Evolutionary conservation across 1,140 invertebrate species (phyloP), one percentile per base, ranked within the genome.

Genomic region (Zophobas atratus): DNA sequence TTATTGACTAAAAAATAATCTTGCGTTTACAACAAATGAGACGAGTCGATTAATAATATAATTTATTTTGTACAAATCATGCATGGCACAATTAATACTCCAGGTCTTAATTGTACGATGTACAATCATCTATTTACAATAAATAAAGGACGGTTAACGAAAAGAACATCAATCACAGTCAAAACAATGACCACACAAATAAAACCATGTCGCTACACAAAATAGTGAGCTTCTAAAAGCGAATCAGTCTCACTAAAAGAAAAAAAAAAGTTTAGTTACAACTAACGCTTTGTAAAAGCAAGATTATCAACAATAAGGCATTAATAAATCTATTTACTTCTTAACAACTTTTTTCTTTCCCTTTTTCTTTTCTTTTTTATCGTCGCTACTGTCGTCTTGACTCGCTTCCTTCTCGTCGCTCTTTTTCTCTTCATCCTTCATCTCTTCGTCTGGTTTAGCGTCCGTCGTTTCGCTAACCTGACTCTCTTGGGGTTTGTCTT

Each of bases 201-300:
- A 6, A 71, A 75, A 56, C 57, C 20, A 56, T 56, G 39, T 56
- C 48, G 53, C 48, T 72, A 60, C 0, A 60, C 32, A 70, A n/a
- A 32, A 39, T 2, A 70, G 46, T 56, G 49, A 72, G 41, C 35
- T 56, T 73, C 51, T 73, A 73, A 39, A 73, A 73, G 48, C 70
- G 70, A 75, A 34, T 75, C 77, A 78, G 77, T 75, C 71, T 78
- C 71, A 78, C 77, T 78, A 78, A 78, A 75, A 35, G 49, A 46
- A 53, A 51, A 48, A 71, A 33, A 67, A n/a, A 53, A 67, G 48
- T 77, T 46, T 55, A 75, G 35, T 75, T 74, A 74, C 70, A 72
- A 57, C 53, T 34, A 72, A 49, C 48, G 71, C 71, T 75, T 78
- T 57, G 51, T 57, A 70, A 67, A 67, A 78, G 77, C 77, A 70